A percentile compares a stretch with the other conserved stretches of the same genome.
phyloP scores from a whole-genome alignment of 2,113 vertebrate genomes.

The Nothocercus nigrocapillus region DNA sequence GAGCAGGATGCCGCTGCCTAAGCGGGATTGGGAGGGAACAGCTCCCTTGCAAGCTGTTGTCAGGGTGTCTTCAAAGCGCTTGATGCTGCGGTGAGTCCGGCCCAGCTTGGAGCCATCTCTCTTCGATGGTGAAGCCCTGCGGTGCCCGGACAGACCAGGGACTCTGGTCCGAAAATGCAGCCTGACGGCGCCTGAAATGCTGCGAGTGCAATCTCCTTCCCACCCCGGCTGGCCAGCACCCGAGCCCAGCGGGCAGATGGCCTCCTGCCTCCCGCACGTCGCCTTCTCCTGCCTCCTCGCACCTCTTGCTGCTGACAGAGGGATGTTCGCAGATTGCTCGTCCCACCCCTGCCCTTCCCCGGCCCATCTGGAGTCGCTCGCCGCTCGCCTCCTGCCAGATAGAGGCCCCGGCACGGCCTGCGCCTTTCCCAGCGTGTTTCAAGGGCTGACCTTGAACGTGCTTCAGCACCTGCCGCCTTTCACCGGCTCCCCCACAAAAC shows the following conservation, averaged over 20 bases:
- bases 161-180: rapidly evolving
- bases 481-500: neutral
- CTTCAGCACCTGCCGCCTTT: neutral
- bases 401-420: neutral
- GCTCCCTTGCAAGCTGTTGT: neutral
- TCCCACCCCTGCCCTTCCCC: neutral
- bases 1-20: neutral
- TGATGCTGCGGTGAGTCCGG: rapidly evolving
- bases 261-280: rapidly evolving
- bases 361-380: neutral
- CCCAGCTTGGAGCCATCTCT: neutral
- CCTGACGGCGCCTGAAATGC: rapidly evolving
- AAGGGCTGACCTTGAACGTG: neutral
- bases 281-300: neutral
- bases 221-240: neutral
- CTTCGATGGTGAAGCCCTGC: neutral
- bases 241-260: neutral
- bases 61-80: neutral
- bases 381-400: neutral
- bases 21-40: rapidly evolving
- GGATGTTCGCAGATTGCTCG: neutral
- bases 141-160: neutral
- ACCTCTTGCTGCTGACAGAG: neutral
- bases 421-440: rapidly evolving
- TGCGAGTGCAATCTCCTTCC: neutral